A percentile compares a stretch with the other conserved stretches of the same genome.
Evolutionary conservation across 2,797 vertebrate genomes (phyloP).

Genomic region (Cetoscarus ocellatus): DNA sequence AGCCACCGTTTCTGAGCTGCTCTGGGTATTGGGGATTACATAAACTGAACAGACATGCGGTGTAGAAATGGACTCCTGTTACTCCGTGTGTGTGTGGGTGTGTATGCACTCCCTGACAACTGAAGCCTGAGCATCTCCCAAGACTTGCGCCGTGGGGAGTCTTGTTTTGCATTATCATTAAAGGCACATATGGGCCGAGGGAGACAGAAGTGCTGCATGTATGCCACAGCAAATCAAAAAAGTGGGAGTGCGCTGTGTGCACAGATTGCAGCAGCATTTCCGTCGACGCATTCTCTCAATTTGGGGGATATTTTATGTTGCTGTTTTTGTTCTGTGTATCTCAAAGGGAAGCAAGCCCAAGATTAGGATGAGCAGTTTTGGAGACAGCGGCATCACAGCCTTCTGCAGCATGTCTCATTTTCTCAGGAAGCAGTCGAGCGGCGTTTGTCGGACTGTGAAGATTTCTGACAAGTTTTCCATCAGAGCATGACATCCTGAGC

Average conservation of each 20-base stretch:
- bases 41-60: slow-evolving; percentile 73
- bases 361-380: slow-evolving; percentile 21
- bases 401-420: slow-evolving; percentile 29
- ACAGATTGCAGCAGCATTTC: slow-evolving; percentile 16
- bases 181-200: slow-evolving; percentile 66
- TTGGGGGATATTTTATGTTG: slow-evolving; percentile 10
- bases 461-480: slow-evolving; percentile 56
- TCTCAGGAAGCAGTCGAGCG: slow-evolving; percentile 34
- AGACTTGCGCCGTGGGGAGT: slow-evolving; percentile 64
- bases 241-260: slow-evolving; percentile 1
- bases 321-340: slow-evolving; percentile 21
- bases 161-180: slow-evolving; percentile 77
- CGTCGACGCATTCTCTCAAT: slow-evolving; percentile 19
- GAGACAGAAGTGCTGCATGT: slow-evolving; percentile 36
- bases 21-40: slow-evolving; percentile 77
- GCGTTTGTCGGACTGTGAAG: slow-evolving; percentile 52
- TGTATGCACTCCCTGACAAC: slow-evolving; percentile 73
- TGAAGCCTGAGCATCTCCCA: slow-evolving; percentile 67
- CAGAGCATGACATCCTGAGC: slow-evolving; percentile 41
- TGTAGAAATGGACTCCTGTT: slow-evolving; percentile 59
- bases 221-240: slow-evolving; percentile 42
- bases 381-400: slow-evolving; percentile 37
- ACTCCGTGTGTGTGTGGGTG: slow-evolving; percentile 6
- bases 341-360: slow-evolving; percentile 34
- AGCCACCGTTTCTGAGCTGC: slow-evolving; percentile 71